Conservation (phyloP, 2,888 invertebrate genomes). For the Drosophila subsilvestris region DNA sequence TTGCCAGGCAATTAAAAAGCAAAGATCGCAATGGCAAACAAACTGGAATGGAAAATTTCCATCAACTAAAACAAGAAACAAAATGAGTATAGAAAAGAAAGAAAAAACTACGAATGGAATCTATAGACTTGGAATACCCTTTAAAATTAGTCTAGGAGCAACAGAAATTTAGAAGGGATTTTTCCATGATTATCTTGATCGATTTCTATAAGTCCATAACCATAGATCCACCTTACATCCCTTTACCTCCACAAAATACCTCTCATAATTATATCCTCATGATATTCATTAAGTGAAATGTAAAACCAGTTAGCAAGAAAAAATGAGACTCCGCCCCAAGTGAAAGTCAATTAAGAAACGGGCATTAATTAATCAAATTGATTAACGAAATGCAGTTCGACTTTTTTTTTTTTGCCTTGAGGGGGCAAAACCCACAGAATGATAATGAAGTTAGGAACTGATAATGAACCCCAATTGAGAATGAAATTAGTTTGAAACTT, state of each 20-base stretch:
- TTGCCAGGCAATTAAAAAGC: conserved; percentile 58
- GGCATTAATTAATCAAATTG: conserved; percentile 72
- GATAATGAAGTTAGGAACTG: conserved; percentile 11
- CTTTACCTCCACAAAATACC: background rate
- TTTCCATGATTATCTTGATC: too few relatives aligned
- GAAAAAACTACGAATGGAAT: background rate
- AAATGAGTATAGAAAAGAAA: conserved; percentile 4
- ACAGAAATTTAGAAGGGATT: too few relatives aligned
- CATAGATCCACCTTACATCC: background rate
- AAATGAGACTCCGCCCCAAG: conserved; percentile 46
- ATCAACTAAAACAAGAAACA: conserved; percentile 13
- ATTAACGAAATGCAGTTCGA: conserved; percentile 47
- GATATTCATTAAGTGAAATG: conserved; percentile 48
- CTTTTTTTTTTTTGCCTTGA: conserved; percentile 6
- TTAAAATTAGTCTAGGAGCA: background rate
- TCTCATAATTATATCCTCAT: conserved; percentile 1
- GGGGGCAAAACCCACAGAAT: conserved; percentile 12
- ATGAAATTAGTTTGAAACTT: background rate
- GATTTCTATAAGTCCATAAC: too few relatives aligned
- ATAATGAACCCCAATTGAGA: background rate
- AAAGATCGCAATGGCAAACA: conserved; percentile 27
- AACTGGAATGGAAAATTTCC: conserved; percentile 44
- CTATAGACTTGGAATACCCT: background rate
- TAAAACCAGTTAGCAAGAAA: conserved; percentile 48
- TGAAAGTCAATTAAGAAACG: conserved; percentile 79